Conservation (phyloP, 2,113 vertebrate species). For the Ameiurus melas region DNA sequence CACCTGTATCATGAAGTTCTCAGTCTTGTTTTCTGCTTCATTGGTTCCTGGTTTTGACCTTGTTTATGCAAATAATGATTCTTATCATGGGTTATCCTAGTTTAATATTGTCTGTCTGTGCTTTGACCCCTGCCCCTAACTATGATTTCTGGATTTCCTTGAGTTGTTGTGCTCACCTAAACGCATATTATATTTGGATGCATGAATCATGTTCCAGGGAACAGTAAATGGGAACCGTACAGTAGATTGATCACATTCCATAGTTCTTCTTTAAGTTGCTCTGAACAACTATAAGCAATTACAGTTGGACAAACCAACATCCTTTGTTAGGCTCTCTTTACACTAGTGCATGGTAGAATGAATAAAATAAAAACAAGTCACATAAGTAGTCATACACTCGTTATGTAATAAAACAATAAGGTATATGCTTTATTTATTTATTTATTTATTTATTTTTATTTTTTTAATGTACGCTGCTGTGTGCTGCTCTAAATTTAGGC, state of each 20-base stretch:
- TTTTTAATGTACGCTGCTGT: no score
- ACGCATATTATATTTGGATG: not conserved
- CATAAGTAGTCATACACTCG: no score
- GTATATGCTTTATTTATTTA: no score
- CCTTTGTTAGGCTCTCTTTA: no score
- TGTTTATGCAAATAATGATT: not conserved
- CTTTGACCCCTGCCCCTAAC: not conserved
- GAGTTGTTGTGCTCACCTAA: not conserved
- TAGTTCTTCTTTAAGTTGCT: constrained; percentile 28
- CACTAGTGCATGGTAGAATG: no score
- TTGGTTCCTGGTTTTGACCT: not conserved
- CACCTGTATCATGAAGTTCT: not conserved
- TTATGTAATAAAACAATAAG: no score
- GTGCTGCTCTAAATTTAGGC: no score
- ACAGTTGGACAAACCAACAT: not conserved
- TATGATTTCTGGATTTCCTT: not conserved
- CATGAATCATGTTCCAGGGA: not conserved
- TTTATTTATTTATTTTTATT: no score
- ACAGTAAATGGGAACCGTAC: not conserved
- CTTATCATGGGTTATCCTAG: not conserved
- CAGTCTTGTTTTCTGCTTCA: not conserved
- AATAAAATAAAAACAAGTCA: no score
- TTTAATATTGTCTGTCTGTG: not conserved
- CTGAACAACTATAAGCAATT: not conserved
- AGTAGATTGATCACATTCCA: constrained; percentile 9